Conservation (phyloP, 2,888 invertebrate genomes). For the Volucella inflata region DNA sequence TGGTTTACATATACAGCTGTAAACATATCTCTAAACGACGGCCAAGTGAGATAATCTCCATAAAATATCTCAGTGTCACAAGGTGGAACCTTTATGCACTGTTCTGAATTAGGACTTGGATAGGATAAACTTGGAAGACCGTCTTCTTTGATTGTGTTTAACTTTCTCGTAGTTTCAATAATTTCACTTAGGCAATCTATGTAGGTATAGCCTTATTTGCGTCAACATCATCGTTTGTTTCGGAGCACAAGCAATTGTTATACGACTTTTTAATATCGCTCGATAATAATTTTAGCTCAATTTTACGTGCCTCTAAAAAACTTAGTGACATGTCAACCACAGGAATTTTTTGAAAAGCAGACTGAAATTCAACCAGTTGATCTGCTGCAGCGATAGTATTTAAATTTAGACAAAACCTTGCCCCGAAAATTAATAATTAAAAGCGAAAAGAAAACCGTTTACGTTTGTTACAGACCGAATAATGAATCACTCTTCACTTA, state of each 20-base stretch:
- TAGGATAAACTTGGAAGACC: background rate
- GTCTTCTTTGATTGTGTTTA: constrained; percentile 15
- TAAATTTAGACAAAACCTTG: too few species aligned
- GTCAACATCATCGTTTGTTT: background rate
- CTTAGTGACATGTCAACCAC: background rate
- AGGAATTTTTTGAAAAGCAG: constrained; percentile 7
- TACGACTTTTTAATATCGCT: background rate
- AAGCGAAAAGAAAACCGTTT: too few species aligned
- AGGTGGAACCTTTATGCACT: constrained; percentile 5
- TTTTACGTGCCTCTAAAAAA: constrained; percentile 2
- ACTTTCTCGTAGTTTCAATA: background rate
- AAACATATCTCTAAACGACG: background rate
- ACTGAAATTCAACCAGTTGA: background rate
- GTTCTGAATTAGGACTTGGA: background rate
- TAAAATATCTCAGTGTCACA: constrained; percentile 7
- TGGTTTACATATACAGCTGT: background rate
- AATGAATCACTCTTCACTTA: background rate
- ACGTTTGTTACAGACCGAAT: too few species aligned
- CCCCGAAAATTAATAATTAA: too few species aligned
- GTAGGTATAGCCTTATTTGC: background rate
- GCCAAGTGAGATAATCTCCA: too few species aligned
- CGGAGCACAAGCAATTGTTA: background rate
- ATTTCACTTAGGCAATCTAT: constrained; percentile 6
- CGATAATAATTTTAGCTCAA: background rate
- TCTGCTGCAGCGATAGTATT: constrained; percentile 3